Conservation (phyloP, 2,888 invertebrate genomes). For the Hirtodrosophila histrioides region DNA sequence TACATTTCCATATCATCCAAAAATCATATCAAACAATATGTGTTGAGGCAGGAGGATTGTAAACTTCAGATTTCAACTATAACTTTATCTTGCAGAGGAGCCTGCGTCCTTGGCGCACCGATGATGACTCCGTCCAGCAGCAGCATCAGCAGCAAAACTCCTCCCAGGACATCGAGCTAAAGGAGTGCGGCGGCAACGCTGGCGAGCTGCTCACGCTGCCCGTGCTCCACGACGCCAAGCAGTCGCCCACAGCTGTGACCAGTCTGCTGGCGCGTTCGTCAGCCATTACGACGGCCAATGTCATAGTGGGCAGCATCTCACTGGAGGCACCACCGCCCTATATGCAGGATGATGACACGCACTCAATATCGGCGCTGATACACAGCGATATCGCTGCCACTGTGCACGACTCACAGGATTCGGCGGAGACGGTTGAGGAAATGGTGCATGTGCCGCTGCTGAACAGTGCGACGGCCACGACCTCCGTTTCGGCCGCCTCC, state of each 20-base stretch:
- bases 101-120: slow-evolving; percentile 83
- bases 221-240: slow-evolving; percentile 61
- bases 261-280: slow-evolving; percentile 75
- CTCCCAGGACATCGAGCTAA: slow-evolving; percentile 70
- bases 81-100: slow-evolving; percentile 74
- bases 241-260: slow-evolving; percentile 60
- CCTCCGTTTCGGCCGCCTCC: slow-evolving; percentile 54
- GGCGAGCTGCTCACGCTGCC: slow-evolving; percentile 73
- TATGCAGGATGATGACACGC: slow-evolving; percentile 76
- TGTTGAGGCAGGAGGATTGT: no score
- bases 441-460: slow-evolving; percentile 73
- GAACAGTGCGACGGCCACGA: slow-evolving; percentile 58
- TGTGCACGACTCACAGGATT: slow-evolving; percentile 75
- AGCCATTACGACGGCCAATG: slow-evolving; percentile 81
- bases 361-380: slow-evolving; percentile 60
- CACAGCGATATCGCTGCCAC: slow-evolving; percentile 61
- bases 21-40: no score
- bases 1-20: neutral
- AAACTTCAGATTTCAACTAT: no score
- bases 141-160: slow-evolving; percentile 62
- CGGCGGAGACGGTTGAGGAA: slow-evolving; percentile 79
- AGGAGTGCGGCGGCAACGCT: slow-evolving; percentile 58
- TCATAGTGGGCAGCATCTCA: slow-evolving; percentile 84
- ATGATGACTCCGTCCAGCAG: slow-evolving; percentile 75
- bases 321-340: slow-evolving; percentile 83